These are phyloP conservation scores for Oncorhynchus keta DNA, from an alignment of 2,113 vertebrate species.

Conservation along the genomic window DNA sequence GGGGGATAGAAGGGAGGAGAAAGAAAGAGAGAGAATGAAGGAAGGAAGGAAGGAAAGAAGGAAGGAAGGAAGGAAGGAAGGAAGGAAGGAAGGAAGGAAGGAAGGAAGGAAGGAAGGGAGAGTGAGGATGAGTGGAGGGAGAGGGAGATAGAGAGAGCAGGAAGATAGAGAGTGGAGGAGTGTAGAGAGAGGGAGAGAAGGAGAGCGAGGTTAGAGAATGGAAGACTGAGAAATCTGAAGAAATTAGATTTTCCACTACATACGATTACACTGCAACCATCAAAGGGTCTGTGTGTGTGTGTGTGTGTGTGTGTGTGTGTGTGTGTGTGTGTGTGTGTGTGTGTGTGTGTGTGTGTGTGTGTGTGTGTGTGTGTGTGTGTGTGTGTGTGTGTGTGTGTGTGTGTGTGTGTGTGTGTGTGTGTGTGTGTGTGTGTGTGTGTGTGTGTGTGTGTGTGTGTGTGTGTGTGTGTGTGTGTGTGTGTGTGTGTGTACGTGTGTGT, in stretches of 20 bases:
- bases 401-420: not conserved
- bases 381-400: too few relatives aligned
- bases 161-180: too few relatives aligned
- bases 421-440: not conserved
- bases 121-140: not conserved
- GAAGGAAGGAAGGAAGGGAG: not conserved
- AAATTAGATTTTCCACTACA: slow-evolving; percentile 47
- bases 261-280: slow-evolving; percentile 39
- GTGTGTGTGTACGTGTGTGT: not conserved
- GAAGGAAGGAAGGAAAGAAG: slow-evolving; percentile 3
- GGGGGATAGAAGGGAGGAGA: slow-evolving; percentile 47
- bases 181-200: too few relatives aligned
- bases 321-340: too few relatives aligned
- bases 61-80: slow-evolving; percentile 1
- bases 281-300: slow-evolving; percentile 24
- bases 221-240: slow-evolving; percentile 19
- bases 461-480: not conserved
- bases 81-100: slow-evolving; percentile 27
- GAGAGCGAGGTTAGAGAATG: slow-evolving; percentile 3
- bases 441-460: not conserved
- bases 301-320: not conserved
- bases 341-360: not conserved
- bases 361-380: too few relatives aligned
- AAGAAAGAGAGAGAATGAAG: slow-evolving; percentile 35
- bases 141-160: too few relatives aligned